phyloP scores from a whole-genome alignment of 2,113 vertebrate genomes.

The Phyllostomus discolor region DNA sequence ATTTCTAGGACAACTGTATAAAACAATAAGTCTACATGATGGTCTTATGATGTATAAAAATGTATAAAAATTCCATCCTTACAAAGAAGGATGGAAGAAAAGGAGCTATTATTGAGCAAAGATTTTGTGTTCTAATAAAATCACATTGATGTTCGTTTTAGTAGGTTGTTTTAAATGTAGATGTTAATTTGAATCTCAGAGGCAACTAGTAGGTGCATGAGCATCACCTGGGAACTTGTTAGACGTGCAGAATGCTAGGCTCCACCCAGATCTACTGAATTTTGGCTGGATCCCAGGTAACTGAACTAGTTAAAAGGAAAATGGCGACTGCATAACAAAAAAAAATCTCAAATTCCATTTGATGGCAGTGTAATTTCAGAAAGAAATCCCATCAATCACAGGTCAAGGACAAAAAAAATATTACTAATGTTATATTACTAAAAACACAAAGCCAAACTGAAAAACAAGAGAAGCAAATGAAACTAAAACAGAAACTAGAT shows the following conservation, averaged over 20 bases:
- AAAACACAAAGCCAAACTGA: background rate
- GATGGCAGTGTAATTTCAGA: background rate
- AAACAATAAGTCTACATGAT: background rate
- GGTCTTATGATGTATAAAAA: background rate
- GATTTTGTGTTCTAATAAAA: background rate
- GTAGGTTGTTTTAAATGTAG: background rate
- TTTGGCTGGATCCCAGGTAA: background rate
- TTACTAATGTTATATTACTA: background rate
- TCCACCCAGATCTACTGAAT: background rate
- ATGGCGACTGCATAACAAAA: background rate
- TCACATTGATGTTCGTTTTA: background rate
- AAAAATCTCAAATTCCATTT: background rate
- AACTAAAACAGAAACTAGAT: background rate
- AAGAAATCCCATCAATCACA: background rate
- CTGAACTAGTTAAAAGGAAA: background rate
- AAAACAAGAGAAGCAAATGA: background rate
- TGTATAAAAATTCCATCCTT: too few relatives aligned
- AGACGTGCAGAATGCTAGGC: background rate
- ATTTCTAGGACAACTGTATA: background rate
- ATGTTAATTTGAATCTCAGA: background rate
- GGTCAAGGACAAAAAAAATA: background rate
- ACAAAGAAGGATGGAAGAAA: background rate
- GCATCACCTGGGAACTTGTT: background rate
- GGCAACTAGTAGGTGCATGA: background rate
- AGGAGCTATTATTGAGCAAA: background rate